Base-by-base conservation (phyloP, 2,113 vertebrate genomes). In the Triplophysa tibetana region DNA sequence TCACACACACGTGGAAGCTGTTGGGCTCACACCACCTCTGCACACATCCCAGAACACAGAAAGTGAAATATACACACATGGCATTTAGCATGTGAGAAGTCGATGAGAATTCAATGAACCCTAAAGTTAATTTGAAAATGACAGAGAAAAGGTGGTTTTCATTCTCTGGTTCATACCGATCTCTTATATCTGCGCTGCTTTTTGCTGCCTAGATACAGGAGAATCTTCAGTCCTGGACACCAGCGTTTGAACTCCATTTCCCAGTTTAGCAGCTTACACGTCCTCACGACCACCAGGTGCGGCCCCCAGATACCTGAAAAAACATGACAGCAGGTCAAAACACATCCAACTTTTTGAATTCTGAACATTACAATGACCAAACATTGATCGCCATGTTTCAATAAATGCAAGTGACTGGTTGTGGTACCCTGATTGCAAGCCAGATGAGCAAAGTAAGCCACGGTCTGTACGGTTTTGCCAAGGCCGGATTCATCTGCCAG, bases 181-280 rank as follows among this genome's bases (percentile, higher is more conserved):
- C 96, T 94, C 81, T 94, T 95, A 68, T 88, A 89, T 90, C 91
- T 90, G 58, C 96, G 93, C 65, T 96, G 95, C 81, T 80, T 92
- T 83, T 91, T 93, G 82, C 90, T 94, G 68, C 96, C 96, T 16
- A 96, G 93, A 67, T 96, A 97, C 24, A 97, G 88, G 24, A 96
- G 94, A 76, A 96, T 92, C 88, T 97, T 97, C 33, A 97, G 84
- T 0, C 95, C 96, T 0, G 96, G 96, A 78, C 95, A 97, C 96
- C 96, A 97, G 48, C 96, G 95, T 83, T 97, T 97, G 82, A 97
- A 87, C 85, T 97, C 96, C 86, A 96, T 89, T 80, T 97, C 96
- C 96, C 96, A 97, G 64, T 91, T 97, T 26, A 97, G 1, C 33
- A 97, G 92, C 85, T 95, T 96, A 88, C 93, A 95, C 8, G 94